These are phyloP conservation scores for Euwallacea similis DNA, from an alignment of 1,140 invertebrate species.

Conservation along the genomic window DNA sequence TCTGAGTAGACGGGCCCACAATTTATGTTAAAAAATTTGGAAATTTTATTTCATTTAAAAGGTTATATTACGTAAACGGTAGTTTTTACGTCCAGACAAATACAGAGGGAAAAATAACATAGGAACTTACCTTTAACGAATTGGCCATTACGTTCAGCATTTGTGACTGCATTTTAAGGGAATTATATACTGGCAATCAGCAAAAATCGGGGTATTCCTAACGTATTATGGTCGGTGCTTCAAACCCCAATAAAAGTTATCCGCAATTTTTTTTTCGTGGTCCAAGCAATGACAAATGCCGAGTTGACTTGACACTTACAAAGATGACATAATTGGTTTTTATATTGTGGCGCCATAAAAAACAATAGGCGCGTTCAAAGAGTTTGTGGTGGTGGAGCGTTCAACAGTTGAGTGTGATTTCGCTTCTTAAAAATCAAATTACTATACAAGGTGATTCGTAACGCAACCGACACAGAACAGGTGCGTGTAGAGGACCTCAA, in stretches of 20 bases:
- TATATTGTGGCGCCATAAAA: not conserved
- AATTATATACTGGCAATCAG: not conserved
- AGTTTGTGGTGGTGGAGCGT: no score
- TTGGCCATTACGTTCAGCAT: constrained; percentile 40
- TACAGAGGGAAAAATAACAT: not conserved
- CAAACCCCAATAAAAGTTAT: not conserved
- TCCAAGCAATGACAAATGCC: not conserved
- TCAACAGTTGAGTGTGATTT: no score
- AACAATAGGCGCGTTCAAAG: no score
- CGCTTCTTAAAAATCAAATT: no score
- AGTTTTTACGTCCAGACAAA: not conserved
- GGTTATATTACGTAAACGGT: constrained; percentile 51
- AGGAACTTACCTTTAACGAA: constrained; percentile 41
- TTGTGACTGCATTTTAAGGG: constrained; percentile 38
- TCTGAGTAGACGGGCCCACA: not conserved
- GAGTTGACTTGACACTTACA: not conserved
- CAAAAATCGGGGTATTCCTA: not conserved
- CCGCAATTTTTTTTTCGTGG: not conserved
- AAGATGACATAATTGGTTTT: not conserved
- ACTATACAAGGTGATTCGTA: no score
- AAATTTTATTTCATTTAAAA: constrained; percentile 24
- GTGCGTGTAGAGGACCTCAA: no score
- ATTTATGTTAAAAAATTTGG: not conserved
- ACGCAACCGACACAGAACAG: no score
- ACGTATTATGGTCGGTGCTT: not conserved